These are phyloP conservation scores for Diplolepis rosae DNA, from an alignment of 2,888 invertebrate genomes.

Conservation along the genomic window DNA sequence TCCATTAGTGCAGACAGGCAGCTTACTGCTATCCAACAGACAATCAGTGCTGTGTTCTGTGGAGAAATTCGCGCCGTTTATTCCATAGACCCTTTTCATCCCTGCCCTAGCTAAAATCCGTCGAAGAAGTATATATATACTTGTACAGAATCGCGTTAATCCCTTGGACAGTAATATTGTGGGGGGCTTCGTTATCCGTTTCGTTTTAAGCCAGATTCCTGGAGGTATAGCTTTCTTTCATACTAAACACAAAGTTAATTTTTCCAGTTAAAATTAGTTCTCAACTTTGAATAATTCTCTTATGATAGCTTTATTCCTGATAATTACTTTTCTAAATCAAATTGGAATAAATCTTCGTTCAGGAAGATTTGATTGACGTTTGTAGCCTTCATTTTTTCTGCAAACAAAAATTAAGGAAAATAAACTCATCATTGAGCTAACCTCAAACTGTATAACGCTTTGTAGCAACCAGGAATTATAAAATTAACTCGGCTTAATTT, in stretches of 20 bases:
- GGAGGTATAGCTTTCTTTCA: slow-evolving; percentile 16
- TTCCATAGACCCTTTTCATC: slow-evolving; percentile 33
- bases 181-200: slow-evolving; percentile 40
- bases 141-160: slow-evolving; percentile 19
- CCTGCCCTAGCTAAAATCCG: slow-evolving; percentile 37
- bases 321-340: too few species aligned
- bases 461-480: too few species aligned
- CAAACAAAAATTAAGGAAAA: too few species aligned
- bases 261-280: too few species aligned
- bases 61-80: slow-evolving; percentile 39
- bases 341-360: too few species aligned
- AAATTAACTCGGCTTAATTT: too few species aligned
- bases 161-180: slow-evolving; percentile 37
- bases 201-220: slow-evolving; percentile 45
- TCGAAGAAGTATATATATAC: slow-evolving; percentile 40
- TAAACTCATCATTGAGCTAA: too few species aligned
- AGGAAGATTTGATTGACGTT: too few species aligned
- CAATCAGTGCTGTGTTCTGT: slow-evolving; percentile 54
- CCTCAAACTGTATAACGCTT: too few species aligned
- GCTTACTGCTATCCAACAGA: slow-evolving; percentile 47
- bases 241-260: neutral
- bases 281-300: too few species aligned
- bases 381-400: too few species aligned
- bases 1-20: slow-evolving; percentile 54
- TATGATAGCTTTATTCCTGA: too few species aligned